Conservation (phyloP, 2,113 vertebrate species). For the Alces alces region DNA sequence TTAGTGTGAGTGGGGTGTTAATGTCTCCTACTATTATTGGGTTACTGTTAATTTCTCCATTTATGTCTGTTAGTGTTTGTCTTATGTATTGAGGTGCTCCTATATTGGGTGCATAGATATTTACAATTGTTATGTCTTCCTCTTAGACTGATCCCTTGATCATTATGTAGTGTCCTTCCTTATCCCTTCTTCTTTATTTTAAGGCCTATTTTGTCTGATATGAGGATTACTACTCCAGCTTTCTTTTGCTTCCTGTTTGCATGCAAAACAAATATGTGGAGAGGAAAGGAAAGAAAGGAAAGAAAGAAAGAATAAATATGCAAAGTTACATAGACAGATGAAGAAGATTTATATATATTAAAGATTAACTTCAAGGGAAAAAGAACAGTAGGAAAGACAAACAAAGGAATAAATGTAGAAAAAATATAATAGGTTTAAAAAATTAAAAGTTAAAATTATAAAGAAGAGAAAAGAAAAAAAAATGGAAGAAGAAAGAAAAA, state of each 20-base stretch:
- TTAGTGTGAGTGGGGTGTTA: background rate
- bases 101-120: background rate
- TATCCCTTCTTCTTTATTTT: background rate
- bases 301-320: background rate
- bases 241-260: background rate
- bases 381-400: background rate
- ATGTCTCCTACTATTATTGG: background rate
- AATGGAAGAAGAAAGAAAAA: background rate
- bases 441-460: background rate
- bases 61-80: background rate
- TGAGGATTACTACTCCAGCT: background rate
- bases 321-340: background rate
- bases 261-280: background rate
- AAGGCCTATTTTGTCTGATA: background rate
- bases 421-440: background rate
- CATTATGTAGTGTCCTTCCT: background rate
- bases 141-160: background rate
- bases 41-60: background rate
- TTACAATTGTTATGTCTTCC: background rate
- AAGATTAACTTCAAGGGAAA: background rate
- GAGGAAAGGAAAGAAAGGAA: background rate
- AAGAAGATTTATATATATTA: background rate
- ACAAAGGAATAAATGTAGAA: background rate
- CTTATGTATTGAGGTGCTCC: background rate
- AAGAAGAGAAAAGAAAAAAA: background rate